phyloP scores from a whole-genome alignment of 2,888 invertebrate species.

The Embidobia sp. region DNA sequence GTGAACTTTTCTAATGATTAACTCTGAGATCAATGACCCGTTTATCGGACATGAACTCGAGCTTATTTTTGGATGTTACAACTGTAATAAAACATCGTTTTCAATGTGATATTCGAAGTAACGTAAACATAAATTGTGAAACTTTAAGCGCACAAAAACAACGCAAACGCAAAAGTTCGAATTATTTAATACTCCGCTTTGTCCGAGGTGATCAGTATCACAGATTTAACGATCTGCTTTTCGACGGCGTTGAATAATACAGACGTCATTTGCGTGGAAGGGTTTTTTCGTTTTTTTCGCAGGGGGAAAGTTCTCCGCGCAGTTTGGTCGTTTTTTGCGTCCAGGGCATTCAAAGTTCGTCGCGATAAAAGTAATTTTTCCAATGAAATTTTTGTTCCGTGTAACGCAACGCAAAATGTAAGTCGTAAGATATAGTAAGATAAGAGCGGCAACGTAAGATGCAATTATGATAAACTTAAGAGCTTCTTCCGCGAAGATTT shows the following conservation, averaged over 20 bases:
- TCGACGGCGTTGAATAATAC: background rate
- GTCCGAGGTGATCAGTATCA: too few relatives aligned
- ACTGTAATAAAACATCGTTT: too few relatives aligned
- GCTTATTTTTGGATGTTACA: too few relatives aligned
- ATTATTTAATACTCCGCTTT: too few relatives aligned
- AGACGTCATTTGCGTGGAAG: background rate
- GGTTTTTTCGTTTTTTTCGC: slow-evolving; percentile 6
- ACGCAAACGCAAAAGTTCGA: too few relatives aligned
- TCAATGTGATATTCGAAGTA: too few relatives aligned
- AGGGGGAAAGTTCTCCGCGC: slow-evolving; percentile 11
- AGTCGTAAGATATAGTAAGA: slow-evolving; percentile 49
- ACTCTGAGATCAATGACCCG: too few relatives aligned
- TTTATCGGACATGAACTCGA: too few relatives aligned
- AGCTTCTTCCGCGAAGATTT: slow-evolving; percentile 73
- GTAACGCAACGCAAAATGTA: slow-evolving; percentile 40
- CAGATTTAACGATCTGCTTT: too few relatives aligned
- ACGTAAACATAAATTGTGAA: too few relatives aligned
- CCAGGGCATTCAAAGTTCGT: slow-evolving; percentile 29
- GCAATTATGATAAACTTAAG: slow-evolving; percentile 79
- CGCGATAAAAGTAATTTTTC: slow-evolving; percentile 51
- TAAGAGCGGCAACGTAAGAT: slow-evolving; percentile 71
- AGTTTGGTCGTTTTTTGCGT: slow-evolving; percentile 26
- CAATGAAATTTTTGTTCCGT: slow-evolving; percentile 49
- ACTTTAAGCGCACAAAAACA: too few relatives aligned
- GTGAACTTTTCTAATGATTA: too few relatives aligned